Percentiles rank a stretch among this genome's conserved stretches.
These are phyloP conservation scores for Vanessa atalanta DNA, from an alignment of 1,140 invertebrate species.

Conservation along the genomic window DNA sequence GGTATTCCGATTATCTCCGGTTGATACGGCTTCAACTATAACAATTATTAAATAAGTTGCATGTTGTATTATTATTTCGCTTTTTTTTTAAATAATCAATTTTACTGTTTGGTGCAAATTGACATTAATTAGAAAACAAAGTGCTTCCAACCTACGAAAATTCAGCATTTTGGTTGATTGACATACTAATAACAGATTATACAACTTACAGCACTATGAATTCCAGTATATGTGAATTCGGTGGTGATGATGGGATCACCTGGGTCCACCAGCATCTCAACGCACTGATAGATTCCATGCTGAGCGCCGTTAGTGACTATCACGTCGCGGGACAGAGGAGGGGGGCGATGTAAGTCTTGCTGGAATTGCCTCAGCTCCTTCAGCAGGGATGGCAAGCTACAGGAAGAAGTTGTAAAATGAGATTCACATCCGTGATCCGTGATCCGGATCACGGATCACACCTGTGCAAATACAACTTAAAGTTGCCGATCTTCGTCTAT, in stretches of 20 bases:
- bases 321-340: constrained; percentile 83
- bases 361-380: constrained; percentile 85
- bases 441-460: too few species aligned
- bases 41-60: constrained; percentile 5
- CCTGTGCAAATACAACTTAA: too few species aligned
- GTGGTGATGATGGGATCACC: constrained; percentile 87
- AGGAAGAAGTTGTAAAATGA: too few species aligned
- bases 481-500: too few species aligned
- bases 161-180: not conserved
- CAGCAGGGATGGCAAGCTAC: constrained; percentile 83
- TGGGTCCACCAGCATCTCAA: constrained; percentile 85
- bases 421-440: too few species aligned
- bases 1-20: constrained; percentile 64
- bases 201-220: constrained; percentile 84
- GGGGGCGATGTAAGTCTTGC: constrained; percentile 84
- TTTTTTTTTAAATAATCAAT: too few species aligned
- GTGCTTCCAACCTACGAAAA: not conserved
- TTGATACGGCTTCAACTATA: constrained; percentile 61
- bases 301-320: constrained; percentile 87
- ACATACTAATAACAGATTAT: not conserved
- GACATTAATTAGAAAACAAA: too few species aligned
- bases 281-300: constrained; percentile 87
- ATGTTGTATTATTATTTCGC: too few species aligned
- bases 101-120: too few species aligned
- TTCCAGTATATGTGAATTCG: constrained; percentile 86